Evolutionary conservation across 2,888 invertebrate genomes (phyloP).

Genomic region (Ornithoptera priamus): DNA sequence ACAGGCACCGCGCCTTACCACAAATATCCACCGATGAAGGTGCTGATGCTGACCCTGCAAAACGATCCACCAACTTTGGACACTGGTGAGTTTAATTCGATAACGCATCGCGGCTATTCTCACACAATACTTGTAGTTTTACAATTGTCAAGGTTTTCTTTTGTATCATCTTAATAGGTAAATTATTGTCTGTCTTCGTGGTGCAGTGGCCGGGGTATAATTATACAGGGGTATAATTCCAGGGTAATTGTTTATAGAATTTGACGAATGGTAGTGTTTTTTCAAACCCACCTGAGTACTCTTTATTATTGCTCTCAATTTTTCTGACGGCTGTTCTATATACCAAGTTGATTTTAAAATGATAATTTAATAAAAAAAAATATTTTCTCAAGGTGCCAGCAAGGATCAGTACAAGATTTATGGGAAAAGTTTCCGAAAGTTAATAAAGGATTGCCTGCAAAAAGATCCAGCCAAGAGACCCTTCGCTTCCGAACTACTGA

Average conservation of each 20-base stretch:
- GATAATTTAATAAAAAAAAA: too few species aligned
- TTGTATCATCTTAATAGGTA: too few species aligned
- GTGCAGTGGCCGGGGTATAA: too few species aligned
- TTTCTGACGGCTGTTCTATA: neutral
- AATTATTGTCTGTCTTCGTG: too few species aligned
- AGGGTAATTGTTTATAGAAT: too few species aligned
- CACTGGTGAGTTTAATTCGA: constrained; percentile 77
- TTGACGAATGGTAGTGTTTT: too few species aligned
- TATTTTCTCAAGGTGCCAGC: constrained; percentile 82
- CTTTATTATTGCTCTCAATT: neutral
- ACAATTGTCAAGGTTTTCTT: too few species aligned
- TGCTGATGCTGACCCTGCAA: constrained; percentile 97
- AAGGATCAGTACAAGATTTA: constrained; percentile 99
- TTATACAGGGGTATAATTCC: too few species aligned
- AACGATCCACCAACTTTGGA: constrained; percentile 98
- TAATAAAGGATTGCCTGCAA: constrained; percentile 97
- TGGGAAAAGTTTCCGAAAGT: constrained; percentile 97
- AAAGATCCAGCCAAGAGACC: constrained; percentile 97
- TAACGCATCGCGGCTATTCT: neutral
- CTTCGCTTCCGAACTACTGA: constrained; percentile 95
- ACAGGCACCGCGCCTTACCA: constrained; percentile 99
- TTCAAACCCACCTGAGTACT: too few species aligned
- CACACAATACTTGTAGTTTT: too few species aligned
- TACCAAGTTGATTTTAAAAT: too few species aligned
- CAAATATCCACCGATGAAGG: constrained; percentile 99